phyloP scores from a whole-genome alignment of 30 jellyfish, hydroid and myxozoan genomes.

The Cassiopea andromeda region DNA sequence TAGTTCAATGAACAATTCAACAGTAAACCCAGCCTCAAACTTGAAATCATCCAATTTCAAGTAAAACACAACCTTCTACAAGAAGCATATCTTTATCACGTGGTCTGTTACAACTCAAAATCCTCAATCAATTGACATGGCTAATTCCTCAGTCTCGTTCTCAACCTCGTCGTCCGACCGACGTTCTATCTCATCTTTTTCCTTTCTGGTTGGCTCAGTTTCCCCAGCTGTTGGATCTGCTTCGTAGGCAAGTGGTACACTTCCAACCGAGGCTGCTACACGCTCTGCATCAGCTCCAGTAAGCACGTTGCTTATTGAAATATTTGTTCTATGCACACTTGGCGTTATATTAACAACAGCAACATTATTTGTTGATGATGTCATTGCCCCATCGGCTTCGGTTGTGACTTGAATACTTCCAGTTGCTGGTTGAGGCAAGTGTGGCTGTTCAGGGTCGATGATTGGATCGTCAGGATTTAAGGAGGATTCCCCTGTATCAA shows the following conservation, averaged over 20 bases:
- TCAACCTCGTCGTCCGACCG: not conserved
- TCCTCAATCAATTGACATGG: constrained; percentile 17
- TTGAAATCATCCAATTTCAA: not conserved
- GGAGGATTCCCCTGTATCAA: constrained; percentile 31
- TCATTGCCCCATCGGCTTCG: not conserved
- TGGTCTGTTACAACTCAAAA: not conserved
- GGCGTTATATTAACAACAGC: not conserved
- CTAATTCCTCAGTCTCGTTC: not conserved
- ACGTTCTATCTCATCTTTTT: not conserved
- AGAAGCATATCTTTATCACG: too few relatives aligned
- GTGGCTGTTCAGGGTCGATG: constrained; percentile 18
- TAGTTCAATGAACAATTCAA: too few relatives aligned
- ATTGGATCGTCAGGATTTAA: constrained; percentile 24
- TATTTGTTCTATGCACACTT: constrained; percentile 1
- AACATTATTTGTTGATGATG: constrained; percentile 4
- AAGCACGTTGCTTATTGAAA: constrained; percentile 17
- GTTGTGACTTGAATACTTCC: not conserved
- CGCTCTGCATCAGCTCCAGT: constrained; percentile 54
- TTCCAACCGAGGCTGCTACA: constrained; percentile 54
- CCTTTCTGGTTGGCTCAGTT: not conserved
- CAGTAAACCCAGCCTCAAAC: too few relatives aligned
- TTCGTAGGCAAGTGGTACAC: constrained; percentile 1
- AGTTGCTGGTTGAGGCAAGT: not conserved
- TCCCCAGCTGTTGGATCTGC: not conserved
- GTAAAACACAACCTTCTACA: not conserved